phyloP scores from a whole-genome alignment of 2,797 vertebrate species.

The Myotis findleyi region DNA sequence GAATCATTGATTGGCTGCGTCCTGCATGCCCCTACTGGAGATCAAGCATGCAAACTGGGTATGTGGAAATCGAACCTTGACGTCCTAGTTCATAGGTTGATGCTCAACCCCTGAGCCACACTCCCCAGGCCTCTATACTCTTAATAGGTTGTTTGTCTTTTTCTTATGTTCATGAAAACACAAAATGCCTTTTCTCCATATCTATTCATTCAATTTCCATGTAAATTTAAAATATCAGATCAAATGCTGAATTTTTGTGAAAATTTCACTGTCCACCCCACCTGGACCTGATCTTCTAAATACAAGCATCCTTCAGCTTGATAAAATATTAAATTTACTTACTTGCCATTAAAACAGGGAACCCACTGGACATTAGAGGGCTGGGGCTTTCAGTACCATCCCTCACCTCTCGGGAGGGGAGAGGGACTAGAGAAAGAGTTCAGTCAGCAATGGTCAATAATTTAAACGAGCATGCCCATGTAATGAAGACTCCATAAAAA shows the following conservation, averaged over 20 bases:
- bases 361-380: neutral
- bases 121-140: neutral
- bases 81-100: neutral
- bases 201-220: neutral
- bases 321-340: neutral
- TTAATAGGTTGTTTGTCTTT: neutral
- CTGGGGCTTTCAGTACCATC: neutral
- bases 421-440: neutral
- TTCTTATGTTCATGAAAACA: neutral
- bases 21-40: too few species aligned
- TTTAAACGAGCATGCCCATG: neutral
- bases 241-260: slow-evolving; percentile 42
- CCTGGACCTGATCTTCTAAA: neutral
- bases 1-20: too few species aligned
- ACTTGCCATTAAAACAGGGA: neutral
- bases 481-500: neutral
- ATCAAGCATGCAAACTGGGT: too few species aligned
- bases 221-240: neutral
- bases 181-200: neutral
- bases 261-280: slow-evolving; percentile 76
- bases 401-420: neutral
- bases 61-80: too few species aligned
- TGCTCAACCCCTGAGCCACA: neutral
- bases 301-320: neutral
- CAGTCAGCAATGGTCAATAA: neutral